Evolutionary conservation across 2,113 vertebrate genomes (phyloP), one percentile per base, ranked within the genome.

Genomic region (Bubalus kerabau): DNA sequence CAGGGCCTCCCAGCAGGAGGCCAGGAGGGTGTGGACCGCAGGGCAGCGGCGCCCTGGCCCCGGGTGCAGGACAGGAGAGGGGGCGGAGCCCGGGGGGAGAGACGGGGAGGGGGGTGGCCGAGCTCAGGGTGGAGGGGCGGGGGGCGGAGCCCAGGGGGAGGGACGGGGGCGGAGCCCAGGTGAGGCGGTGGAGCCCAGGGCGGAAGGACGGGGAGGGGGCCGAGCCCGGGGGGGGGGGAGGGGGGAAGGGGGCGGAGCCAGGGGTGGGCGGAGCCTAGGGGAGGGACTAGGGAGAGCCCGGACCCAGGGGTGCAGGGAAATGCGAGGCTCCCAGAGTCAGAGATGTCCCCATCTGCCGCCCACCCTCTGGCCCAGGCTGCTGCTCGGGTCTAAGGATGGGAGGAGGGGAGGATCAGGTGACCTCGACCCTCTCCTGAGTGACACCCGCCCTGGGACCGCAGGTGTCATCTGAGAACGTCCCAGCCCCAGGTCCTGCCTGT

Each of bases 21-120:
- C 11, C 36, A 14, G 71, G 6, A 6, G 23, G 23, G 6, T 6
- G 36, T 26, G 36, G 67, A 40, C 36, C 3, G 36, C 11, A 0
- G 36, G 36, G 36, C 11, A 7, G 36, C 2, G 36, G 36, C 0
- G 5, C 21, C 67, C 11, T 12, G 36, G n/a, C 5, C 19, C 11
- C 14, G 2, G n/a, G n/a, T 21, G 67, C n/a, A 1, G n/a, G 17
- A 36, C 64, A 5, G n/a, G n/a, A 6, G 60, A 30, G 2, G 28
- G 59, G 28, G 57, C 57, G 11, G 5, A 30, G 59, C 12, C 5
- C 12, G 30, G 26, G 10, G 57, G 13, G 13, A 14, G 0, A 30
- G 2, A 32, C 6, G 6, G 6, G 6, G 30, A 17, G 14, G 30
- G 62, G 5, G 43, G 5, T 6, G 62, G 6, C 15, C 0, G 6